These are phyloP conservation scores for Zootermopsis nevadensis DNA, from an alignment of 2,888 invertebrate genomes.

Conservation along the genomic window DNA sequence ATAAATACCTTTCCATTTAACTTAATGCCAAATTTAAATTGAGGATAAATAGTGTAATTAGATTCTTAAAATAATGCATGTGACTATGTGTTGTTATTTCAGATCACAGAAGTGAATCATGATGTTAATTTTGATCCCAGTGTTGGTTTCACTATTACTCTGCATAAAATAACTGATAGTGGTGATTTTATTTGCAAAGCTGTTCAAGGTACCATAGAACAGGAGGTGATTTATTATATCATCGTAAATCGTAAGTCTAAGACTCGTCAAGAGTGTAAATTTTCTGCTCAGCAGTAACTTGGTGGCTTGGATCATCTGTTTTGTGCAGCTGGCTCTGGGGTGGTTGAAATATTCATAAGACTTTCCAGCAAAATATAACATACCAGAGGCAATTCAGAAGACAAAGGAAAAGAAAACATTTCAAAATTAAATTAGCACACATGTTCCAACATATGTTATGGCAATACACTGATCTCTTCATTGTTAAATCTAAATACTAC, in stretches of 20 bases:
- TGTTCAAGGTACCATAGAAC: neutral
- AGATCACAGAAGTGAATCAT: constrained; percentile 39
- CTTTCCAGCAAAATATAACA: neutral
- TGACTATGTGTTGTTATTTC: constrained; percentile 40
- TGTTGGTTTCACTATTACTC: constrained; percentile 54
- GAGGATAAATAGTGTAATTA: neutral
- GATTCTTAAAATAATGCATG: constrained; percentile 5
- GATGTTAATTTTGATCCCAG: constrained; percentile 50
- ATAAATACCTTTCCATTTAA: no score
- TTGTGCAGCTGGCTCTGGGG: constrained; percentile 35
- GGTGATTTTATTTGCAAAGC: constrained; percentile 7
- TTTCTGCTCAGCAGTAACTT: neutral
- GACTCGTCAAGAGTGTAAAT: neutral
- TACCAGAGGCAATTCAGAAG: no score
- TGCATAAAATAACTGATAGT: constrained; percentile 2
- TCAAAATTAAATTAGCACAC: no score
- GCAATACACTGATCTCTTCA: no score
- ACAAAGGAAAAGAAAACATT: no score
- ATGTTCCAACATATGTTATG: no score
- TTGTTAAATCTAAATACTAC: no score
- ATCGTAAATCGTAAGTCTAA: constrained; percentile 21
- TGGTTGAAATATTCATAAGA: neutral
- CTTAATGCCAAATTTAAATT: constrained; percentile 26
- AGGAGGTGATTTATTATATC: neutral
- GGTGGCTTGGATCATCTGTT: constrained; percentile 4